Conservation (phyloP, 1,140 invertebrate species). For the Brachystomella parvula region DNA sequence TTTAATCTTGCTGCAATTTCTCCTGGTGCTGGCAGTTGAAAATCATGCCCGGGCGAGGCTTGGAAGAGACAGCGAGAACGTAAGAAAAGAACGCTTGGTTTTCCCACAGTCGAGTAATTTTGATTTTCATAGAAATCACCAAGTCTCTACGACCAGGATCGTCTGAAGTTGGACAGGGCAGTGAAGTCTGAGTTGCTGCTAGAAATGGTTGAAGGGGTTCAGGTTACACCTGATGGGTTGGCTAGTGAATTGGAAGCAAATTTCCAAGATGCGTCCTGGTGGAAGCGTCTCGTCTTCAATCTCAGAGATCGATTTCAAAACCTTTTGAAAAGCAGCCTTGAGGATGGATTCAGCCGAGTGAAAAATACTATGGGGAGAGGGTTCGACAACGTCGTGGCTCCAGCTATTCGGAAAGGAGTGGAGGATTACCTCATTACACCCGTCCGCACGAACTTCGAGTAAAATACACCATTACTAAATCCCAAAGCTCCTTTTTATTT, state of each 20-base stretch:
- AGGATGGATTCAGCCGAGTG: background rate
- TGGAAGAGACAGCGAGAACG: background rate
- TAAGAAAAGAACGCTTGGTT: no score
- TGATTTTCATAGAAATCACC: no score
- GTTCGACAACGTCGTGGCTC: background rate
- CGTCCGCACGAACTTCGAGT: background rate
- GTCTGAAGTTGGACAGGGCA: background rate
- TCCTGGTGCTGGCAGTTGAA: background rate
- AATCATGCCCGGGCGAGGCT: background rate
- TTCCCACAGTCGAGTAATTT: no score
- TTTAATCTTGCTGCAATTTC: background rate
- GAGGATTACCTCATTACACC: background rate
- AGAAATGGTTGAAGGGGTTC: background rate
- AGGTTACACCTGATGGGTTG: background rate
- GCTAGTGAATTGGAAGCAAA: background rate
- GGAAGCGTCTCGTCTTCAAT: background rate
- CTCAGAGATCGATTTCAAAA: background rate
- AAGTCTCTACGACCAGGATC: no score
- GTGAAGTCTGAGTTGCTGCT: background rate
- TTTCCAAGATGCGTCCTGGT: background rate
- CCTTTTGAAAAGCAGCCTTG: no score
- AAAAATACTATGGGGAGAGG: background rate
- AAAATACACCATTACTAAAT: background rate
- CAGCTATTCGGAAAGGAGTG: background rate
- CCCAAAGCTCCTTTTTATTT: background rate